A percentile compares a stretch with the other conserved stretches of the same genome.
Evolutionary conservation across 2,113 vertebrate species (phyloP).

Genomic region (Cochlearius cochlearius): DNA sequence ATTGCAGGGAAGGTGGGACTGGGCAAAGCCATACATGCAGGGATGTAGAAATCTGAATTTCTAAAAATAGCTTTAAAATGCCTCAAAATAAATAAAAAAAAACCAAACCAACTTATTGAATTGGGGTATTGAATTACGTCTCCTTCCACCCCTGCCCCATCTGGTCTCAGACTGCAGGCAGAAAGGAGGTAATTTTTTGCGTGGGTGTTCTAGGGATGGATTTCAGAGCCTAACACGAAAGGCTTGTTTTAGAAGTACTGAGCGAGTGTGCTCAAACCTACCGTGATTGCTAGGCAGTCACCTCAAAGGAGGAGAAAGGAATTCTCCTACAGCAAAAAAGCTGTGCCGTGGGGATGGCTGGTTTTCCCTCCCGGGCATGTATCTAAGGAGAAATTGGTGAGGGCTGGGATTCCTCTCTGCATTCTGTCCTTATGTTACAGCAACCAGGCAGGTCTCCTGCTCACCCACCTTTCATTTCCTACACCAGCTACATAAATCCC

Average conservation of each 20-base stretch:
- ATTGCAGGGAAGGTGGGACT: neutral
- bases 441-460: neutral
- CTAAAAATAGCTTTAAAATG: neutral
- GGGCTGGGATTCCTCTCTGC: neutral
- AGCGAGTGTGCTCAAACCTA: too few species aligned
- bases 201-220: neutral
- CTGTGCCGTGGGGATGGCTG: neutral
- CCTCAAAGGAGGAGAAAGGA: neutral
- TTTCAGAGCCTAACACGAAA: neutral
- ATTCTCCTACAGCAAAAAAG: neutral
- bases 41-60: neutral
- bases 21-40: accelerated
- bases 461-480: neutral
- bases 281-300: neutral
- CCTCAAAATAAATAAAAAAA: neutral
- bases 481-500: neutral
- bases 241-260: neutral
- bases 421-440: neutral
- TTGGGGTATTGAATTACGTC: neutral
- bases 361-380: neutral
- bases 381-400: neutral
- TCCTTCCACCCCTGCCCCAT: neutral
- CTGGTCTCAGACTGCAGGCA: neutral
- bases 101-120: neutral
- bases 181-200: neutral